Base-by-base conservation (phyloP, 2,888 invertebrate genomes). In the Ypsolopha sequella region DNA sequence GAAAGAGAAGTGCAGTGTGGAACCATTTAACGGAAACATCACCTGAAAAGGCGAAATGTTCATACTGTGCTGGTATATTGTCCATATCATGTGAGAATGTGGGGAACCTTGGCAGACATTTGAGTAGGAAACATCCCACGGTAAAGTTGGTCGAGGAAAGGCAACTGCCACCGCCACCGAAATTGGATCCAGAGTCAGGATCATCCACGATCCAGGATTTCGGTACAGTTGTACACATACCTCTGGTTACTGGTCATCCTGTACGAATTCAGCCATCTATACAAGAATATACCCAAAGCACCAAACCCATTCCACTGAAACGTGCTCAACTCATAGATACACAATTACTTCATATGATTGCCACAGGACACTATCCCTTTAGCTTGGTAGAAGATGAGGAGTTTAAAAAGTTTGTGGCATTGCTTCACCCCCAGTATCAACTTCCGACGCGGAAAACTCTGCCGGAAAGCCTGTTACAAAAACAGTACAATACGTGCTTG, bases 41-140 rank as follows among this genome's bases (percentile, higher is more conserved):
- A 10, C 47, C 36, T 10, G 52, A 54, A 51, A 51, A 51, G 35
- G 51, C 51, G 11, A 54, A 51, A 48, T 53, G 51, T 46, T 7
- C 6, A n/a, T 53, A 53, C 41, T 53, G 51, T 41, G 8, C 51
- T 6, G 24, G 38, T 6, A 39, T 51, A 7, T n/a, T 52, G 34
- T 24, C n/a, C n/a, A 34, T 49, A 33, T 8, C 53, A 6, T 4
- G 9, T 36, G 53, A 53, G 7, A 55, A 53, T 50, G 35, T 36
- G n/a, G 55, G 52, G 9, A 53, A 55, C 35, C 35, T 55, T n/a
- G 36, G n/a, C 33, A 53, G 53, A 45, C 55, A 55, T 46, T 45
- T 55, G 41, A 55, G 51, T 47, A 49, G 6, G 8, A 52, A 51
- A 41, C 53, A 55, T 35, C 53, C 55, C 9, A 55, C 52, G 1